Base-by-base conservation (phyloP, 2,888 invertebrate genomes). In the Peribatodes rhomboidaria region DNA sequence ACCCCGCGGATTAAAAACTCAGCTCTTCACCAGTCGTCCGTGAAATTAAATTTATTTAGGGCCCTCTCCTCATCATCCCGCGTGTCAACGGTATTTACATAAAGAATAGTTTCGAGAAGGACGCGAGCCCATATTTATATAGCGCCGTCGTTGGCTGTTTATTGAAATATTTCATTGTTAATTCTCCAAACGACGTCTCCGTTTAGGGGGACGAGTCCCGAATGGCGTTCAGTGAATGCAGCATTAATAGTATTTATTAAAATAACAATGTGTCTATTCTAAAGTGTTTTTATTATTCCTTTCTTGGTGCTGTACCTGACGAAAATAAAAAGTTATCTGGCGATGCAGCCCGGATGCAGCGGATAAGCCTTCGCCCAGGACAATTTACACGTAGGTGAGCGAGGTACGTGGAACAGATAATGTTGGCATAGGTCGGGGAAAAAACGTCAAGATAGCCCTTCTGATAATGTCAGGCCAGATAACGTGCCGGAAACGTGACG, bases 101-200 rank as follows among this genome's bases (percentile, higher is more conserved):
- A 88, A 86, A 88, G 84, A 90, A 92, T 90, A 90, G 85, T 90
- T 90, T 87, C 79, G 84, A 81, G 85, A 87, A 89, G 86, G 83
- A 87, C 86, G 82, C 79, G 78, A 77, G 85, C 84, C 84, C 84
- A 82, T 92, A 89, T 92, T 92, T 93, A 90, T 88, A 85, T 84
- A 88, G 84, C 84, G 81, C 81, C 85, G 82, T 80, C 86, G 83
- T 74, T 81, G 69, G 75, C 80, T 86, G 86, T 87, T 91, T 90
- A 92, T 92, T 92, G 88, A 92, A 90, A 90, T 92, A 91, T 89
- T 89, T 90, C 89, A 89, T 91, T 90, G 90, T 93, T 90, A 91
- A 91, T 89, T 89, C 88, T 84, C 81, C 75, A 79, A 87, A 85
- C 85, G 85, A 87, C 84, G 81, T 81, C 84, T 80, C 78, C 79